Conservation (phyloP, 1,140 invertebrate genomes). For the Spodoptera frugiperda region DNA sequence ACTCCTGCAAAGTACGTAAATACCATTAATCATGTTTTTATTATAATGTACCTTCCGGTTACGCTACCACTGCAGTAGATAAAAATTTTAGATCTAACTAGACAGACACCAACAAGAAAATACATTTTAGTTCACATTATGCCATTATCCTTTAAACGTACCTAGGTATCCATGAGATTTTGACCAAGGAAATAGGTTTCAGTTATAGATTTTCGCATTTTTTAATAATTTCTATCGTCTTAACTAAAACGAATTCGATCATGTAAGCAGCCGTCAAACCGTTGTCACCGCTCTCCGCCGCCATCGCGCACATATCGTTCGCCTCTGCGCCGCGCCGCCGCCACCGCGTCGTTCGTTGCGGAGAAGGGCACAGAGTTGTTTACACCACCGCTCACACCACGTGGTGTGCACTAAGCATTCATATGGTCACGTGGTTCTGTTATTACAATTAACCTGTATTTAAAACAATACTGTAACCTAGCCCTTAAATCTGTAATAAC, state of each 20-base stretch:
- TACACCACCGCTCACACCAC: constrained; percentile 78
- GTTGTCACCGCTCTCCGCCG: constrained; percentile 38
- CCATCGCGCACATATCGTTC: constrained; percentile 38
- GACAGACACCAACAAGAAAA: too few species aligned
- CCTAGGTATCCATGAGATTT: too few species aligned
- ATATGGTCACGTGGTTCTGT: constrained; percentile 72
- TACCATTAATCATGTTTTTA: too few species aligned
- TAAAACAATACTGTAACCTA: constrained; percentile 34
- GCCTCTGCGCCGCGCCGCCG: constrained; percentile 43
- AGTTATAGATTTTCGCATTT: too few species aligned
- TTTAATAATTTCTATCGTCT: not conserved
- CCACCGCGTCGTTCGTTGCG: constrained; percentile 56
- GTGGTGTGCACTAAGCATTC: constrained; percentile 74
- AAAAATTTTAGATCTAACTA: too few species aligned
- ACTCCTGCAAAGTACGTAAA: too few species aligned
- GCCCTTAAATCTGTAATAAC: not conserved
- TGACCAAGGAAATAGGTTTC: too few species aligned
- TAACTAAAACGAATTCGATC: constrained; percentile 14
- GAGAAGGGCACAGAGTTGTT: constrained; percentile 78
- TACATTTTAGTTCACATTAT: too few species aligned
- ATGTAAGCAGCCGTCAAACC: constrained; percentile 26
- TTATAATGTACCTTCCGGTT: too few species aligned
- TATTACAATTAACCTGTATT: constrained; percentile 63
- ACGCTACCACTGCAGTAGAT: too few species aligned
- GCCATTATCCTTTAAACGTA: too few species aligned